Conservation (phyloP, 92 coral and sea anemone genomes). For the Desmophyllum pertusum region DNA sequence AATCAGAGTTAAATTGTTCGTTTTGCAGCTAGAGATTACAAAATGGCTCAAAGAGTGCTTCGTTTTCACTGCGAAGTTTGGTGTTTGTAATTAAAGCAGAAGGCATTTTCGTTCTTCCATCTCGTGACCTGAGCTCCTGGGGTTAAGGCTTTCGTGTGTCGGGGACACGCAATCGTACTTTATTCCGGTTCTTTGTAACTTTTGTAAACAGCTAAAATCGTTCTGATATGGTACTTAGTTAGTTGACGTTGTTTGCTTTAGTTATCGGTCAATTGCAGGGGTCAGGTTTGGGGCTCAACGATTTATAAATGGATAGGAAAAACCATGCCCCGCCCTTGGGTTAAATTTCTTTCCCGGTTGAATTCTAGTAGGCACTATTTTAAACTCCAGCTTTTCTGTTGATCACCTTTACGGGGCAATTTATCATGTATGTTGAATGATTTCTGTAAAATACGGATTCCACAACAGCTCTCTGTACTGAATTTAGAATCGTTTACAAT, state of each 20-base stretch:
- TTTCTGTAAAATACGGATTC: neutral
- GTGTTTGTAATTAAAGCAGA: neutral
- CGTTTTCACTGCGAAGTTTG: neutral
- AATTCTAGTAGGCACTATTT: neutral
- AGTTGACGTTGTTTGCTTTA: slow-evolving; percentile 22
- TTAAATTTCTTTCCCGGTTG: neutral
- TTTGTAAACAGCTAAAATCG: slow-evolving; percentile 15
- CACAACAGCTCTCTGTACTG: neutral
- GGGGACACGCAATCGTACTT: neutral
- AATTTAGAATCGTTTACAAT: neutral
- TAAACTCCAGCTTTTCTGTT: neutral
- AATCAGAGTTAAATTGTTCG: neutral
- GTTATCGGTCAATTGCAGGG: slow-evolving; percentile 6
- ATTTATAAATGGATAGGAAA: neutral
- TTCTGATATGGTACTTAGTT: neutral
- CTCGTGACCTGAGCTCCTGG: neutral
- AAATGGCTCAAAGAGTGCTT: neutral
- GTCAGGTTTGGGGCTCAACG: neutral
- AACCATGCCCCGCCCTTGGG: neutral
- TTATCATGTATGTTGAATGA: neutral
- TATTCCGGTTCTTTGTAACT: slow-evolving; percentile 20
- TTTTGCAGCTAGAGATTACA: neutral
- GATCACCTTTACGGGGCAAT: neutral
- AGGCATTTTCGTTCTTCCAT: slow-evolving; percentile 8
- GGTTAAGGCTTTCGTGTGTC: neutral